A percentile compares a stretch with the other conserved stretches of the same genome.
These are phyloP conservation scores for Promerops cafer DNA, from an alignment of 2,113 vertebrate genomes.

Conservation along the genomic window DNA sequence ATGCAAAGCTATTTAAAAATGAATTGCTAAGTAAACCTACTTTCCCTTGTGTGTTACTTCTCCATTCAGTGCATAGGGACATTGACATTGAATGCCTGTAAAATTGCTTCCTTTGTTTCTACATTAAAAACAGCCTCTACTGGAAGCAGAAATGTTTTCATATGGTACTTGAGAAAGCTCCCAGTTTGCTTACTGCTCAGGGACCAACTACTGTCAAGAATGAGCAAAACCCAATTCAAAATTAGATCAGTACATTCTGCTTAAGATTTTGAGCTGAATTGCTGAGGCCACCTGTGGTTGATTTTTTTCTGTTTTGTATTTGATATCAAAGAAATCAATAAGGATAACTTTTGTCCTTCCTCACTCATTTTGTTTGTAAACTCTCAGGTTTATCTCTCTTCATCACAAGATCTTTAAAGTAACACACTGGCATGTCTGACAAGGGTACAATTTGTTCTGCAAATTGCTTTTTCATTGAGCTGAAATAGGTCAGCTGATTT, in stretches of 20 bases:
- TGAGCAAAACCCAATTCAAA: neutral
- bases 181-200: neutral
- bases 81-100: neutral
- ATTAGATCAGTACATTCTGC: neutral
- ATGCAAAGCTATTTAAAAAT: neutral
- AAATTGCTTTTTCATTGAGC: neutral
- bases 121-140: neutral
- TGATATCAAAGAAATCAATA: neutral
- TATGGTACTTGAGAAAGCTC: neutral
- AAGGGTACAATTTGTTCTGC: neutral
- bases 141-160: neutral
- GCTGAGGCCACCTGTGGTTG: neutral
- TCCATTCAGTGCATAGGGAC: neutral
- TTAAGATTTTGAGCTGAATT: neutral
- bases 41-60: neutral
- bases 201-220: neutral
- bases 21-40: neutral
- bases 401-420: neutral
- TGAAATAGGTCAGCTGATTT: neutral
- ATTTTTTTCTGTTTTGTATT: neutral
- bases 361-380: neutral
- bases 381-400: neutral
- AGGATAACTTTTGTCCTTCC: neutral
- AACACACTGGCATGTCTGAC: neutral
- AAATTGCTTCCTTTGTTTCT: neutral